Conservation (phyloP, 1,140 invertebrate genomes). For the Drosophila asahinai region DNA sequence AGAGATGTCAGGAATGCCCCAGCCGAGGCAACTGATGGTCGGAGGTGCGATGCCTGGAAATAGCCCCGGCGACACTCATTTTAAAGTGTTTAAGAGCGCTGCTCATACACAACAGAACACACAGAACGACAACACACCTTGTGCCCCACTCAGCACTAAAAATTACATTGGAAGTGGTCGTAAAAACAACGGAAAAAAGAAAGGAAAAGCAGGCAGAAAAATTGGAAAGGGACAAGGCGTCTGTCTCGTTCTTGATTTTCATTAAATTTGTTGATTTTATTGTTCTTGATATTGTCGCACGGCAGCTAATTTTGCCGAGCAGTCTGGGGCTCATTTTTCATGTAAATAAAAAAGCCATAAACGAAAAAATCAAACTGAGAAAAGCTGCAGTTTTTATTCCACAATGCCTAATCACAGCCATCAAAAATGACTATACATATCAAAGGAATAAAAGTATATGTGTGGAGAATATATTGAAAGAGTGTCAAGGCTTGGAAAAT, state of each 20-base stretch:
- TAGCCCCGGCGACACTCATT: constrained; percentile 71
- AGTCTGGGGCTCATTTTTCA: constrained; percentile 43
- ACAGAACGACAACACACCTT: constrained; percentile 59
- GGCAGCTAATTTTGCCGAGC: constrained; percentile 57
- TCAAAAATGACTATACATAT: constrained; percentile 47
- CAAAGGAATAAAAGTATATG: constrained; percentile 38
- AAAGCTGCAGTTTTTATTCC: constrained; percentile 50
- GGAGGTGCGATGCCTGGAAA: constrained; percentile 47
- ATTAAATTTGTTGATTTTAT: constrained; percentile 78
- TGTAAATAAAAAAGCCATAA: constrained; percentile 74
- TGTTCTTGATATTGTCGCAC: constrained; percentile 55
- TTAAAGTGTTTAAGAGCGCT: constrained; percentile 71
- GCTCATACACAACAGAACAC: constrained; percentile 23
- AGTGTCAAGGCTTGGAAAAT: constrained; percentile 81
- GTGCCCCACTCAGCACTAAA: constrained; percentile 71
- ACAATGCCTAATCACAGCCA: constrained; percentile 40
- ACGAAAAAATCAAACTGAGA: constrained; percentile 45
- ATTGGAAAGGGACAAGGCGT: constrained; percentile 7
- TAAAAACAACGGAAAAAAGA: constrained; percentile 61
- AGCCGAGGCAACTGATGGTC: background rate
- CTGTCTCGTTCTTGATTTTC: constrained; percentile 59
- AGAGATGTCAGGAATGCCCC: constrained; percentile 39
- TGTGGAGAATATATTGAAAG: constrained; percentile 48
- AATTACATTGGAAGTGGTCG: constrained; percentile 76
- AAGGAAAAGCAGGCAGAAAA: constrained; percentile 20